Conservation (phyloP, 2,797 vertebrate species). For the Taenioides sp. region DNA sequence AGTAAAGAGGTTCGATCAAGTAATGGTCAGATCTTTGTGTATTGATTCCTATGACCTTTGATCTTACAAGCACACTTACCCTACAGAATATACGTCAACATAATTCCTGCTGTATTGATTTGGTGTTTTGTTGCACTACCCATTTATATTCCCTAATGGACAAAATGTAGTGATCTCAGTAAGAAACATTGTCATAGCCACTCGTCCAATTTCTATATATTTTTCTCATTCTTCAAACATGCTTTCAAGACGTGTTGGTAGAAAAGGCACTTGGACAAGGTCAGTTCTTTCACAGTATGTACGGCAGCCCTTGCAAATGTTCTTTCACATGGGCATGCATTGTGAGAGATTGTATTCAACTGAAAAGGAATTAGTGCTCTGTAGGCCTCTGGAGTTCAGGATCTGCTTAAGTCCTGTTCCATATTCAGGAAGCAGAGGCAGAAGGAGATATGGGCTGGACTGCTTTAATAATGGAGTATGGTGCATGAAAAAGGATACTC, state of each 20-base stretch:
- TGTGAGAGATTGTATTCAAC: background rate
- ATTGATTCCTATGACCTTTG: slow-evolving; percentile 7
- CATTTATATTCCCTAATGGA: slow-evolving; percentile 7
- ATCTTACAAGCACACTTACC: background rate
- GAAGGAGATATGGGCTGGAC: slow-evolving; percentile 32
- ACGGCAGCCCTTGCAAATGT: background rate
- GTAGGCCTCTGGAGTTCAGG: slow-evolving; percentile 27
- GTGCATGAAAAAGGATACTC: slow-evolving; percentile 47
- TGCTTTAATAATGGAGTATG: slow-evolving; percentile 34
- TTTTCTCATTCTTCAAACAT: background rate
- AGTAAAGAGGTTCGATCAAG: background rate
- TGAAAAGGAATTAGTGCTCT: slow-evolving; percentile 23
- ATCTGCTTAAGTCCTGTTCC: slow-evolving; percentile 35
- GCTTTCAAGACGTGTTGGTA: background rate
- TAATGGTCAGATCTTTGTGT: background rate
- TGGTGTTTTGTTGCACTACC: slow-evolving; percentile 1
- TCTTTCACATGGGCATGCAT: no score
- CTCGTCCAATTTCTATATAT: background rate
- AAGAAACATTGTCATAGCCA: no score
- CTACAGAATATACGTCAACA: slow-evolving; percentile 3
- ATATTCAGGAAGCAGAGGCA: slow-evolving; percentile 37
- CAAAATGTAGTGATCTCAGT: slow-evolving; percentile 4
- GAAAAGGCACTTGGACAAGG: background rate
- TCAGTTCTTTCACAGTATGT: slow-evolving; percentile 1
- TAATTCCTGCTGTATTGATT: background rate